Percentiles rank a stretch among this genome's conserved stretches.
Evolutionary conservation across 2,113 vertebrate genomes (phyloP).

Genomic region (Amblyornis subalaris): DNA sequence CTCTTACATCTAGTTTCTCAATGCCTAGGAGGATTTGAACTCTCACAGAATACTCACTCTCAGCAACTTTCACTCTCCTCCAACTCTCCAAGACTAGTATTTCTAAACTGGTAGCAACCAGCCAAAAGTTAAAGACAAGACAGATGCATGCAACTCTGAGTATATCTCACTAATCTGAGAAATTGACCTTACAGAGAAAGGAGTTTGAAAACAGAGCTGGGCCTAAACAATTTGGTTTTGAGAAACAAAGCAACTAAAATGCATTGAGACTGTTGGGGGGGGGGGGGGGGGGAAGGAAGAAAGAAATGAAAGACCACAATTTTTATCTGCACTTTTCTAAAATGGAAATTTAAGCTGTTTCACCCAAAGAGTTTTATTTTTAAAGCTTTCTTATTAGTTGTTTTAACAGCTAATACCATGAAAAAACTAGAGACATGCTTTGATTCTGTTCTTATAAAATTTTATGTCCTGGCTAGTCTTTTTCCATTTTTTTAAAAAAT

Average conservation of each 20-base stretch:
- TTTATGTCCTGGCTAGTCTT: neutral
- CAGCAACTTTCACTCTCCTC: neutral
- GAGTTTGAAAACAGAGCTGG: neutral
- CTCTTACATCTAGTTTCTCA: neutral
- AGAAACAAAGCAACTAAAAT: neutral
- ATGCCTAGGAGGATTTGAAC: neutral
- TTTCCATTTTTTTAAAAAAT: neutral
- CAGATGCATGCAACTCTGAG: neutral
- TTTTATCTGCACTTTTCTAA: neutral
- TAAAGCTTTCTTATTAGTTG: neutral
- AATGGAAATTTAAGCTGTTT: neutral
- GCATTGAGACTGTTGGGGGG: rapidly evolving
- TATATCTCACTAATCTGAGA: neutral
- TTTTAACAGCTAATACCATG: neutral
- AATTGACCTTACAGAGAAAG: neutral
- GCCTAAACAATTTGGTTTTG: neutral
- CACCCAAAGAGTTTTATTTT: neutral
- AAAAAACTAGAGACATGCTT: neutral
- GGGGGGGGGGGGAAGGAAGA: no score
- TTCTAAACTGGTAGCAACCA: neutral
- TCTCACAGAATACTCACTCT: neutral
- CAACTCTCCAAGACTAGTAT: neutral
- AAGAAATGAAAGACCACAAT: neutral
- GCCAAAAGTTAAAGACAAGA: neutral
- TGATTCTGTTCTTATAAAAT: neutral